Base-by-base conservation (phyloP, 2,113 vertebrate genomes). In the Eidolon helvum region DNA sequence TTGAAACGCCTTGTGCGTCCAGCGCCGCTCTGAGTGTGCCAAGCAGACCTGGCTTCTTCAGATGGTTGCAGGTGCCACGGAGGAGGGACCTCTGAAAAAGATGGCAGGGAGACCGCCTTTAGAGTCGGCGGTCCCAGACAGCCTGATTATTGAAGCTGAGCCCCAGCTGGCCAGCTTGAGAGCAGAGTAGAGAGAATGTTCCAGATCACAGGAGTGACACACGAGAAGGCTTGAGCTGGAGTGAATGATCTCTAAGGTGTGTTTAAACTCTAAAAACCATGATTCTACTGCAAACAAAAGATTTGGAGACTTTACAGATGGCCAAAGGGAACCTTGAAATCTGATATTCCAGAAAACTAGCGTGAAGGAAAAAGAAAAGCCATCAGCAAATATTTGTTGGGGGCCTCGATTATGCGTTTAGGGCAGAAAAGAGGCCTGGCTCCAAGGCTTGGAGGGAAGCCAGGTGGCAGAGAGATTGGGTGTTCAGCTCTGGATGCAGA, bases 21-120 rank as follows among this genome's bases (percentile, higher is more conserved):
- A 14, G 12, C 0, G 0, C 65, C 26, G 35, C 16, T 50, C 33
- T 33, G 24, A 61, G 14, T 0, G 5, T 50, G 43, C 7, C 2
- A 0, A 18, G 87, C 33, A n/a, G 38, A 43, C 24, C 33, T 75
- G 68, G 48, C 7, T 68, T 53, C 40, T 12, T 6, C 22, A 0
- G 1, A 26, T 1, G 9, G 33, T 28, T 22, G 24, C 2, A 4
- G 30, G 72, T 50, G 43, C 10, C 2, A 1, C 7, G 28, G 28
- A 66, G 82, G 18, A n/a, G 77, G 12, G 33, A 4, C 45, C 30
- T 53, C 22, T 1, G 53, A 21, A 82, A 24, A 50, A 59, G 45
- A 53, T 10, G 79, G 19, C 7, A 0, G 4, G 71, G 28, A 38
- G 26, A 79, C 21, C 0, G 1, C 18, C 33, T 55, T 45, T 19